phyloP scores from a whole-genome alignment of 1,140 invertebrate species.

The Pogonomyrmex californicus region DNA sequence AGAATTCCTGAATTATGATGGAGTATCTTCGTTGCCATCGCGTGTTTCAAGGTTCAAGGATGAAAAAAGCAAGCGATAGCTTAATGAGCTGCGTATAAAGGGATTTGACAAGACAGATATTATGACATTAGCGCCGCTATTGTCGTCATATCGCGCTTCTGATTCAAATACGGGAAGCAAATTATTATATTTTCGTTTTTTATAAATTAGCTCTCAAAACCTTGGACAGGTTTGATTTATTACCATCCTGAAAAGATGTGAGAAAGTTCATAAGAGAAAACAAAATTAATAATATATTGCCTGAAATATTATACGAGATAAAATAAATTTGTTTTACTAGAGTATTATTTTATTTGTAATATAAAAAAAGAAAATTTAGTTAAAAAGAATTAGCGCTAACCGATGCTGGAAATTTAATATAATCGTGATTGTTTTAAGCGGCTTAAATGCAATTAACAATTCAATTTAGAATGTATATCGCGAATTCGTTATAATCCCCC shows the following conservation, averaged over 20 bases:
- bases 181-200: constrained; percentile 28
- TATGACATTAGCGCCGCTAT: background rate
- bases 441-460: constrained; percentile 56
- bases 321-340: constrained; percentile 22
- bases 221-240: background rate
- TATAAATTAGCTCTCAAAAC: background rate
- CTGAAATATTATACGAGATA: constrained; percentile 3
- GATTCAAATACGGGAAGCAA: background rate
- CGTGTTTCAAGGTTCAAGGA: background rate
- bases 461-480: constrained; percentile 43
- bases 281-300: background rate
- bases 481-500: constrained; percentile 50
- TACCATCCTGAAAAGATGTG: background rate
- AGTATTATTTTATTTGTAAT: background rate
- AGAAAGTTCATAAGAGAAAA: background rate
- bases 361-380: constrained; percentile 25
- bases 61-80: constrained; percentile 4
- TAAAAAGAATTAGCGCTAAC: constrained; percentile 40
- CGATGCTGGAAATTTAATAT: constrained; percentile 28
- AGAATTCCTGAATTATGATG: constrained; percentile 53
- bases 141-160: background rate
- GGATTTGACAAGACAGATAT: constrained; percentile 12
- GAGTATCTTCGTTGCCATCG: constrained; percentile 26
- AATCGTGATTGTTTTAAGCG: constrained; percentile 48
- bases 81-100: constrained; percentile 32